phyloP scores from a whole-genome alignment of 2,797 vertebrate genomes.

The Melanogrammus aeglefinus region DNA sequence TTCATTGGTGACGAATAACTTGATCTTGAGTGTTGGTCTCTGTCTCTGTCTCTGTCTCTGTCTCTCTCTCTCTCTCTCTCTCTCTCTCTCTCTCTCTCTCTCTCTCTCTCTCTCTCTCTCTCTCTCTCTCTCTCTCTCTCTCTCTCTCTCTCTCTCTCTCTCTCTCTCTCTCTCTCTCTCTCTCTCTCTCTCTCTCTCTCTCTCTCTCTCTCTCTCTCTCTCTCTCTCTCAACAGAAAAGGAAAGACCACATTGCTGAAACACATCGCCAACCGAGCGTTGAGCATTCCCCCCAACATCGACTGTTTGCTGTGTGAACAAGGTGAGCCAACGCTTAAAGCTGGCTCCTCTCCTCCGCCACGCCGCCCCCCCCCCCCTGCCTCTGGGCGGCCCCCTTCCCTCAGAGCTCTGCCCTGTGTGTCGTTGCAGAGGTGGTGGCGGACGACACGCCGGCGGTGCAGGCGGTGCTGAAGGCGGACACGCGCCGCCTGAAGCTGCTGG shows the following conservation, averaged over 20 bases:
- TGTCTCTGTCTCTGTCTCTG: too few species aligned
- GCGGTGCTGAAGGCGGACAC: slow-evolving; percentile 89
- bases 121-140: slow-evolving; percentile 1
- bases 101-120: slow-evolving; percentile 3
- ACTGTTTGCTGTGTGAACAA: slow-evolving; percentile 91
- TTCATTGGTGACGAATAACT: background rate
- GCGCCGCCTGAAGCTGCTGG: slow-evolving; percentile 81
- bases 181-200: background rate
- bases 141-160: background rate
- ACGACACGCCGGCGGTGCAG: slow-evolving; percentile 87
- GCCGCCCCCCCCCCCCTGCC: background rate
- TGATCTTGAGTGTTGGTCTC: background rate
- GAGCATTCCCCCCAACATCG: slow-evolving; percentile 92
- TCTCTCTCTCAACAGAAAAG: slow-evolving; percentile 74
- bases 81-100: background rate
- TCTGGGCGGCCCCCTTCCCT: background rate
- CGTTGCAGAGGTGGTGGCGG: slow-evolving; percentile 85
- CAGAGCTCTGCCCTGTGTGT: background rate
- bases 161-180: background rate
- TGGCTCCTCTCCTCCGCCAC: background rate
- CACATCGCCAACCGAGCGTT: slow-evolving; percentile 90
- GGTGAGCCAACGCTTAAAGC: slow-evolving; percentile 63
- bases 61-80: background rate
- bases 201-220: background rate
- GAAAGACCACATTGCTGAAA: slow-evolving; percentile 91